A percentile compares a stretch with the other conserved stretches of the same genome.
Conservation (phyloP, 2,113 vertebrate species). For the Clarias magur region DNA sequence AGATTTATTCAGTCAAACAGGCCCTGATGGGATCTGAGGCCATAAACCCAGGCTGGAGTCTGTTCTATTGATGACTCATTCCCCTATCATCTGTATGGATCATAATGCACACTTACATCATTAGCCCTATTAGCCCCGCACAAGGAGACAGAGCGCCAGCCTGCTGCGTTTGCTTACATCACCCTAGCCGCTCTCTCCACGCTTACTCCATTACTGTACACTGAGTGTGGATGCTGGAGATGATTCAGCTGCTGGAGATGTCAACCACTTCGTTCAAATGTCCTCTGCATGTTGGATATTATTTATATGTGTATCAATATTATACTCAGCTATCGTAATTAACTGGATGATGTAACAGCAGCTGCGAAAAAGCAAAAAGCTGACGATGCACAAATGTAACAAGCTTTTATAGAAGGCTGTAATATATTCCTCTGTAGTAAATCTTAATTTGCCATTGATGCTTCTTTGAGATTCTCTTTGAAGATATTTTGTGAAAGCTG, state of each 20-base stretch:
- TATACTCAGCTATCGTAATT: constrained; percentile 32
- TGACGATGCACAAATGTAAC: constrained; percentile 2
- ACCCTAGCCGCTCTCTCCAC: constrained; percentile 18
- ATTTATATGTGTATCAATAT: constrained; percentile 30
- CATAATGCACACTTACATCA: constrained; percentile 51
- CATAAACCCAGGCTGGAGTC: constrained; percentile 46
- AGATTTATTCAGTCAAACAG: constrained; percentile 52
- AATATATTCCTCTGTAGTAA: neutral
- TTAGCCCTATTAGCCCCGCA: constrained; percentile 48
- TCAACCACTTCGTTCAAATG: constrained; percentile 23
- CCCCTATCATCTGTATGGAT: constrained; percentile 50
- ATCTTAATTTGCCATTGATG: neutral
- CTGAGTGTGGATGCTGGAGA: constrained; percentile 8
- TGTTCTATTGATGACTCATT: constrained; percentile 55
- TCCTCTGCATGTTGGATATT: constrained; percentile 3
- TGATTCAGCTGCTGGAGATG: constrained; percentile 29
- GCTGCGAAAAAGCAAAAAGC: neutral
- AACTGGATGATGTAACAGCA: constrained; percentile 39
- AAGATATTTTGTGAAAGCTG: neutral
- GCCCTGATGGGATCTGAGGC: constrained; percentile 51
- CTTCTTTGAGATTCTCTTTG: neutral
- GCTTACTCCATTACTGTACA: constrained; percentile 30
- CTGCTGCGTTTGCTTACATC: constrained; percentile 44
- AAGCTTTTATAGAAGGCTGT: neutral
- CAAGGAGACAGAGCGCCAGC: constrained; percentile 41